These are phyloP conservation scores for Phocoena sinus DNA, from an alignment of 2,113 vertebrate genomes.

Conservation along the genomic window DNA sequence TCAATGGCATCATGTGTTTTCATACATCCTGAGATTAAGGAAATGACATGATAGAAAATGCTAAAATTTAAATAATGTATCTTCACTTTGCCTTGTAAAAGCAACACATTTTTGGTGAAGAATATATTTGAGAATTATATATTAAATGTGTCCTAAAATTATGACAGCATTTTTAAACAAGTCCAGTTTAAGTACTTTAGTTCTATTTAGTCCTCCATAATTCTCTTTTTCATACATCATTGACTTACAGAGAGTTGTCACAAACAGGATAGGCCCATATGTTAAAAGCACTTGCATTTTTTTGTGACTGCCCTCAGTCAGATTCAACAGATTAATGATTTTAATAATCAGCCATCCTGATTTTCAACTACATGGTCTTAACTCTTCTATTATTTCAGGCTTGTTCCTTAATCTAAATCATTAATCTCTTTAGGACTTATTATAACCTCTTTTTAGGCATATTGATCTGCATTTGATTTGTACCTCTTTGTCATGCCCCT, in stretches of 20 bases:
- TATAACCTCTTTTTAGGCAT: slow-evolving; percentile 9
- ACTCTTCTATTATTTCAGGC: background rate
- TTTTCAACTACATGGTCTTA: slow-evolving; percentile 38
- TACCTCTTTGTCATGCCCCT: background rate
- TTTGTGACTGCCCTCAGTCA: slow-evolving; percentile 39
- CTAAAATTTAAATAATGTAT: background rate
- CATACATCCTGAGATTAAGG: background rate
- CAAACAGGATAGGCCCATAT: slow-evolving; percentile 18
- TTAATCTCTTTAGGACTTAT: slow-evolving; percentile 27
- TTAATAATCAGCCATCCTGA: background rate
- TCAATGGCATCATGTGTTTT: background rate
- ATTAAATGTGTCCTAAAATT: slow-evolving; percentile 36
- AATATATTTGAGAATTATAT: background rate
- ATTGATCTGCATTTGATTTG: background rate
- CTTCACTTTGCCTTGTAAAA: background rate
- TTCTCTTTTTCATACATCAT: background rate
- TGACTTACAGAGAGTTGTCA: slow-evolving; percentile 52
- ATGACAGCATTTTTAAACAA: background rate
- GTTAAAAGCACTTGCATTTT: slow-evolving; percentile 57
- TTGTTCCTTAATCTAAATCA: slow-evolving; percentile 41
- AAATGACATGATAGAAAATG: background rate
- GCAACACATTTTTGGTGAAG: background rate
- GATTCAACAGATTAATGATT: slow-evolving; percentile 48
- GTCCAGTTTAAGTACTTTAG: background rate
- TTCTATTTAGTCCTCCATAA: slow-evolving; percentile 8